phyloP scores from a whole-genome alignment of 2,113 vertebrate genomes.

The Falco punctatus region DNA sequence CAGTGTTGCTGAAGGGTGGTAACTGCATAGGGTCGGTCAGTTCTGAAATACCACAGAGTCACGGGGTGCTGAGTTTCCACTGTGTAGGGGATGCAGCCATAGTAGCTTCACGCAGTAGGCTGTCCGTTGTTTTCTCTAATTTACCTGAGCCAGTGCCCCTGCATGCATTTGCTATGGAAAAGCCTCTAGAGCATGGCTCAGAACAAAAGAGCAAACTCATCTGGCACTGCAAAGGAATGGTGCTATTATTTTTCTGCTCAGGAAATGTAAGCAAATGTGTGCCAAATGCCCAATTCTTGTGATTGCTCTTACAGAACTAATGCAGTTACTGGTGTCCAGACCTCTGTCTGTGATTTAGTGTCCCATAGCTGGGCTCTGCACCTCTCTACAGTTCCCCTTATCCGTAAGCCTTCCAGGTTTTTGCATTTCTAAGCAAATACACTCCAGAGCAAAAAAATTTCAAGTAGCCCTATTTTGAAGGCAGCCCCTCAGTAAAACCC shows the following conservation, averaged over 20 bases:
- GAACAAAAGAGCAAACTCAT: background rate
- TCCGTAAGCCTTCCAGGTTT: background rate
- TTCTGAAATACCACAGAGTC: background rate
- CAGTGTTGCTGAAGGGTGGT: background rate
- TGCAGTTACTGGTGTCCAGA: background rate
- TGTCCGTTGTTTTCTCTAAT: background rate
- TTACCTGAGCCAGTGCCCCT: background rate
- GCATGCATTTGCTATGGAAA: background rate
- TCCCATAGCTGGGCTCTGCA: background rate
- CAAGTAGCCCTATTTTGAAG: conserved; percentile 32
- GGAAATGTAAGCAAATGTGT: background rate
- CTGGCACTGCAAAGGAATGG: background rate
- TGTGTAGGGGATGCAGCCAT: accelerated
- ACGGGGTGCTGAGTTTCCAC: accelerated
- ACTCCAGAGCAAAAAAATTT: conserved; percentile 8
- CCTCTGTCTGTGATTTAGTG: background rate
- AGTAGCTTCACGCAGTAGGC: background rate
- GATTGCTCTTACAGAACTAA: background rate
- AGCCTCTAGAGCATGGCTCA: background rate
- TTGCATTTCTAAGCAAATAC: conserved; percentile 37
- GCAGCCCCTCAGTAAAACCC: background rate
- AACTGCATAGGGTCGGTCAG: background rate
- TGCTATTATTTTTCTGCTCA: background rate
- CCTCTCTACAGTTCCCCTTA: background rate
- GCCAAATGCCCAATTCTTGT: background rate